Conservation (phyloP, 2,113 vertebrate species). For the Chrysemys picta region DNA sequence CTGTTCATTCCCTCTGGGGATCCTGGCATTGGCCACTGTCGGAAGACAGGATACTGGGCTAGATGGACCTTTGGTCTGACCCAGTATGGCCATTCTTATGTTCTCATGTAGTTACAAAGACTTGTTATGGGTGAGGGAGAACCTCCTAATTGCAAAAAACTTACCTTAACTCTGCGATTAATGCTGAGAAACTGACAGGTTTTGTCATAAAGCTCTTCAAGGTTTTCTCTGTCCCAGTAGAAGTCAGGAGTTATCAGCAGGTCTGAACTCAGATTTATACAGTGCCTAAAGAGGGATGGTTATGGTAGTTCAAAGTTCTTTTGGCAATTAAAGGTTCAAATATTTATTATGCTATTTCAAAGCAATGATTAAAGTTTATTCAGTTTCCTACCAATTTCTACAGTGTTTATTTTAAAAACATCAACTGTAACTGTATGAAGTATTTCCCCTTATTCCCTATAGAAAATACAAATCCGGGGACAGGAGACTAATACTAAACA, state of each 20-base stretch:
- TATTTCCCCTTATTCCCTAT: not conserved
- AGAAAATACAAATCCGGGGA: not conserved
- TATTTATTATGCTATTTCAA: not conserved
- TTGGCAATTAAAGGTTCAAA: not conserved
- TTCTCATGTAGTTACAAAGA: not conserved
- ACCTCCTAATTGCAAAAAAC: not conserved
- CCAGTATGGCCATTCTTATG: too few species aligned
- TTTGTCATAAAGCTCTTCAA: slow-evolving; percentile 96
- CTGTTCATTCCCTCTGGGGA: too few species aligned
- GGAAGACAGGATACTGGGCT: too few species aligned
- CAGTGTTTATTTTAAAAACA: not conserved
- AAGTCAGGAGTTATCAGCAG: slow-evolving; percentile 97
- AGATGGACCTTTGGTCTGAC: too few species aligned
- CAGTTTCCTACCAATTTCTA: not conserved
- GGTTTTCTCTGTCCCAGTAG: slow-evolving; percentile 98
- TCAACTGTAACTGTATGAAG: not conserved
- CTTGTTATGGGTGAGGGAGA: rapidly evolving
- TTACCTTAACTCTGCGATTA: slow-evolving; percentile 94
- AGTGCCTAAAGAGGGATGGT: slow-evolving; percentile 84
- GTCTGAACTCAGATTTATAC: slow-evolving; percentile 97
- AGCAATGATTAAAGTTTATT: not conserved
- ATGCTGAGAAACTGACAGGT: slow-evolving; percentile 97
- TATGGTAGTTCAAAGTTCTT: slow-evolving; percentile 13
- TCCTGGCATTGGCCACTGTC: too few species aligned
- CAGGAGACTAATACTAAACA: not conserved